Conservation (phyloP, 2,113 vertebrate species). For the Stegostoma tigrinum region DNA sequence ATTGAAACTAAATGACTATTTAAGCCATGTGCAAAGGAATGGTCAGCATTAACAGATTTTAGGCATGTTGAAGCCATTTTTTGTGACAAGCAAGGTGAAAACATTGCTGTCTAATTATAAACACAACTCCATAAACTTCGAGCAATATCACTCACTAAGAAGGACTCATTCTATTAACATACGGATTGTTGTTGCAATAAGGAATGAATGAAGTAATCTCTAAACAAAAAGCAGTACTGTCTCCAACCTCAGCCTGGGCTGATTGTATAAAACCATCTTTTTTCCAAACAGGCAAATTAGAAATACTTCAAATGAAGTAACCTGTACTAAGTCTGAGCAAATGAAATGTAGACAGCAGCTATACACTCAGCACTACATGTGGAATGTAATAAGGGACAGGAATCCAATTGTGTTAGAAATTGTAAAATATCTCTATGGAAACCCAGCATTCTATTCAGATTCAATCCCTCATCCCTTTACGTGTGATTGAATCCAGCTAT, state of each 20-base stretch:
- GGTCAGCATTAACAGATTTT: neutral
- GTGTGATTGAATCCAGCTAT: neutral
- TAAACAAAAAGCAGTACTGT: neutral
- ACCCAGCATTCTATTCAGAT: slow-evolving; percentile 18
- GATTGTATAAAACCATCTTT: neutral
- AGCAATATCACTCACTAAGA: neutral
- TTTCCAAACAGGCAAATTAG: neutral
- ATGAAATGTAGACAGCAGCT: neutral
- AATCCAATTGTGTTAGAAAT: neutral
- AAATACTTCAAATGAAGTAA: neutral
- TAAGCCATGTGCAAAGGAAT: neutral
- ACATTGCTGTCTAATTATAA: neutral
- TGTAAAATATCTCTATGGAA: slow-evolving; percentile 17
- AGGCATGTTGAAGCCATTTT: neutral
- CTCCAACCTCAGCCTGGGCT: neutral
- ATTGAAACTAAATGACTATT: neutral
- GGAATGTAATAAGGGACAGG: neutral
- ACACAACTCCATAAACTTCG: neutral
- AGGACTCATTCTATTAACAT: neutral
- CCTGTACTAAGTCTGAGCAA: neutral
- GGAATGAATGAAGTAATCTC: neutral
- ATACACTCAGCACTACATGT: neutral
- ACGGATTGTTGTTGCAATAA: neutral
- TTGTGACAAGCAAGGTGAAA: neutral
- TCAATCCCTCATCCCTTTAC: neutral